Conservation (phyloP, 2,888 invertebrate species). For the Eueremaeus valkanovi region DNA sequence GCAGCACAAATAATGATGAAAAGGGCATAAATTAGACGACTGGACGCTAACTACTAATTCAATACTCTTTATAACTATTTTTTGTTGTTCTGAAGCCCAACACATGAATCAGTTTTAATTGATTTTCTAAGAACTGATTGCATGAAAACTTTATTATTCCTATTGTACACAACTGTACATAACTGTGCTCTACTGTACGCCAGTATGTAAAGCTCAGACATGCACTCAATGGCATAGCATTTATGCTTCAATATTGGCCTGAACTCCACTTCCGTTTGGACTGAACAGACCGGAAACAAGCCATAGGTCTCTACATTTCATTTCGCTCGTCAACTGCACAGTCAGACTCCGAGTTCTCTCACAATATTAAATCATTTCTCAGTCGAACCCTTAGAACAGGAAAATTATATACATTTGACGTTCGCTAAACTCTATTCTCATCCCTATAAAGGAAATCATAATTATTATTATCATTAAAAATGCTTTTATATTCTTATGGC, state of each 20-base stretch:
- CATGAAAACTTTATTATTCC: neutral
- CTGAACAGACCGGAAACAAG: slow-evolving; percentile 26
- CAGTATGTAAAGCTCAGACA: slow-evolving; percentile 18
- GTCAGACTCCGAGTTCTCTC: neutral
- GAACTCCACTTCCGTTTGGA: slow-evolving; percentile 5
- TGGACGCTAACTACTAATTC: neutral
- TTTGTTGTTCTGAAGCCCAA: slow-evolving; percentile 14
- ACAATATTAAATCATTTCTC: neutral
- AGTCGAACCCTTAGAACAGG: slow-evolving; percentile 4
- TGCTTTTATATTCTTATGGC: neutral
- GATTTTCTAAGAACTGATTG: slow-evolving; percentile 25
- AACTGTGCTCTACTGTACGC: no score
- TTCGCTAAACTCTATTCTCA: neutral
- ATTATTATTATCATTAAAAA: slow-evolving; percentile 8
- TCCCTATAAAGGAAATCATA: neutral
- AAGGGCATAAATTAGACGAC: slow-evolving; percentile 19
- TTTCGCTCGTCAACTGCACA: neutral
- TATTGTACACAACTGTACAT: no score
- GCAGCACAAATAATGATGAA: slow-evolving; percentile 32
- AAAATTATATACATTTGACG: slow-evolving; percentile 2
- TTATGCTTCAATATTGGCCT: slow-evolving; percentile 34
- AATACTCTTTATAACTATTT: neutral
- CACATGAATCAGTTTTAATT: slow-evolving; percentile 35
- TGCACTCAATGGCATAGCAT: slow-evolving; percentile 25
- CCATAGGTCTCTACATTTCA: slow-evolving; percentile 12